Evolutionary conservation across 1,140 invertebrate species (phyloP).

Genomic region (Hyposmocoma kahamanoa): DNA sequence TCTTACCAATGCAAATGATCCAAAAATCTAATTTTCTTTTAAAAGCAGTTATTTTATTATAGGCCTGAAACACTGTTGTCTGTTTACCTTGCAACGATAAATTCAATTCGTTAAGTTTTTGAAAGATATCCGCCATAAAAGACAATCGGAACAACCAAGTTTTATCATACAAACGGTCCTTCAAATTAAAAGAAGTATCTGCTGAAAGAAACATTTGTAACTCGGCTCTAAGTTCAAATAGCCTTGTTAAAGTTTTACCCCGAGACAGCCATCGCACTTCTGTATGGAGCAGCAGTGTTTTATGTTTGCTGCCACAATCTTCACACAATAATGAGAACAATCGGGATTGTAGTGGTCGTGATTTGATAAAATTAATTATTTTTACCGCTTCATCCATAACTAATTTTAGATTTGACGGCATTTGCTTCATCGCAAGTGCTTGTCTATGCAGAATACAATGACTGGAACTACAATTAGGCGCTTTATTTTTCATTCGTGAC

Average conservation of each 20-base stretch:
- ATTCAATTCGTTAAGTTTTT: too few species aligned
- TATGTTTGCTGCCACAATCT: neutral
- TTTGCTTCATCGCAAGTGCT: constrained; percentile 28
- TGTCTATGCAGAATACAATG: constrained; percentile 49
- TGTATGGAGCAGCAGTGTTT: neutral
- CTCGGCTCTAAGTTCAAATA: neutral
- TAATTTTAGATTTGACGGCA: constrained; percentile 19
- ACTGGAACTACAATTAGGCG: constrained; percentile 33
- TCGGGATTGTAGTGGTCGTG: neutral
- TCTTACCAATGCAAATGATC: too few species aligned
- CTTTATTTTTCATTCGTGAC: constrained; percentile 35
- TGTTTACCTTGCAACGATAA: too few species aligned
- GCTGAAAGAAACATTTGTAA: too few species aligned
- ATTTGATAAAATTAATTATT: neutral
- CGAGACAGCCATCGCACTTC: neutral
- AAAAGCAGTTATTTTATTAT: too few species aligned
- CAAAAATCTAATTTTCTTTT: too few species aligned
- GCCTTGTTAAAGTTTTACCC: neutral
- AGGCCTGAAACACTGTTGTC: too few species aligned
- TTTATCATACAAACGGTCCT: too few species aligned
- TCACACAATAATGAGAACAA: neutral
- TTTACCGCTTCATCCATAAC: neutral
- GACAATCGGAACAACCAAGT: too few species aligned
- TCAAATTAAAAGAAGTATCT: too few species aligned
- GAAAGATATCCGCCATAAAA: too few species aligned